phyloP scores from a whole-genome alignment of 1,140 invertebrate genomes.

The Trachymyrmex septentrionalis region DNA sequence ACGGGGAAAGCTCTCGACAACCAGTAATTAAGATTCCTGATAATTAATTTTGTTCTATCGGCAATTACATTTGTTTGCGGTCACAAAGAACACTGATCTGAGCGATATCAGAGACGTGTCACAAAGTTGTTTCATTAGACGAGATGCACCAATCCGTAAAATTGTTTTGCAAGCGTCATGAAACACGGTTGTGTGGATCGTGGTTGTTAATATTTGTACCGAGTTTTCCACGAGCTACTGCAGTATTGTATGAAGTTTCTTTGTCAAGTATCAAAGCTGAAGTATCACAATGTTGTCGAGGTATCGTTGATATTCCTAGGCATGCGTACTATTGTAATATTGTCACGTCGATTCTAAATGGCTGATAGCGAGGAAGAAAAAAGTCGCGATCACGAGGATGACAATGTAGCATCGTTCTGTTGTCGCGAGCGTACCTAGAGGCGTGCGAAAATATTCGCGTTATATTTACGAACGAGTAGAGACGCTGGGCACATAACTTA shows the following conservation, averaged over 20 bases:
- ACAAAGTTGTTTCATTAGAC: not conserved
- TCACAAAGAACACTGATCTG: not conserved
- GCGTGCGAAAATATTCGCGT: slow-evolving; percentile 41
- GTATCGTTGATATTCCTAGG: not conserved
- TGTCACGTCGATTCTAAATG: not conserved
- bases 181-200: not conserved
- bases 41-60: slow-evolving; percentile 11
- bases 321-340: not conserved
- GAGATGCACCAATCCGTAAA: not conserved
- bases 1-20: not conserved
- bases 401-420: not conserved
- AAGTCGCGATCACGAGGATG: not conserved
- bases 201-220: not conserved
- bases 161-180: not conserved
- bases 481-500: slow-evolving; percentile 43
- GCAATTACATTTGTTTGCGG: not conserved
- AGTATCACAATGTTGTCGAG: not conserved
- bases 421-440: not conserved
- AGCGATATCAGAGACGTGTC: not conserved
- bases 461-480: slow-evolving; percentile 55
- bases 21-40: not conserved
- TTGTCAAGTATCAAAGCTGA: not conserved
- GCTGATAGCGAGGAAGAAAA: not conserved
- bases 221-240: not conserved
- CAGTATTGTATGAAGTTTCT: not conserved